Percentiles rank a stretch among this genome's conserved stretches.
These are phyloP conservation scores for Cygnus atratus DNA, from an alignment of 2,113 vertebrate genomes.

Conservation along the genomic window DNA sequence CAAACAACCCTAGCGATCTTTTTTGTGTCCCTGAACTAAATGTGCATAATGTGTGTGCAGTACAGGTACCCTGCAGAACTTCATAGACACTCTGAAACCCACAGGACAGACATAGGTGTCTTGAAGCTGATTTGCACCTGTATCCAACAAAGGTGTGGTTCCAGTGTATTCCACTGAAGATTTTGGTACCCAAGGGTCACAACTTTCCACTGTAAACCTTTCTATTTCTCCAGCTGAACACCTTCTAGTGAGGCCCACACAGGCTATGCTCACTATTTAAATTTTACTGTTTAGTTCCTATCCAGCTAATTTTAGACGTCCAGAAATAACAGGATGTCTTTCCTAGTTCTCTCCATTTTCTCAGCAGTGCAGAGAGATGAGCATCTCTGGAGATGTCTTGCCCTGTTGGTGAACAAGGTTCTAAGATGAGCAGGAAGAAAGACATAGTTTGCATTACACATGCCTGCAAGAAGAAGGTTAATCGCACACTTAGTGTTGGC, in stretches of 20 bases:
- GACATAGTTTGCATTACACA: neutral
- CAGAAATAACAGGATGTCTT: neutral
- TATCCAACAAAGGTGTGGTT: neutral
- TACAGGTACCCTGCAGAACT: neutral
- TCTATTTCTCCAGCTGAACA: neutral
- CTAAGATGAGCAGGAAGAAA: neutral
- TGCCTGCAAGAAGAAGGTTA: neutral
- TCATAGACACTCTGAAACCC: neutral
- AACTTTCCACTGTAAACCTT: neutral
- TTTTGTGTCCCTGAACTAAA: neutral
- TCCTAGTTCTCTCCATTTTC: neutral
- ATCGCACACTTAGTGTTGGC: neutral
- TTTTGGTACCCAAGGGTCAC: neutral
- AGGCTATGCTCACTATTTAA: neutral
- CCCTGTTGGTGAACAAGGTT: neutral
- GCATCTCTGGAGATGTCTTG: neutral
- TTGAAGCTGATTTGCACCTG: neutral
- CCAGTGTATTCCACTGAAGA: neutral
- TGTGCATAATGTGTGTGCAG: rapidly evolving
- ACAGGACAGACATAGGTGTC: neutral
- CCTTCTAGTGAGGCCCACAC: neutral
- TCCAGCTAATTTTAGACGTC: neutral
- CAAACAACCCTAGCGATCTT: neutral
- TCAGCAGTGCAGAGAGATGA: neutral
- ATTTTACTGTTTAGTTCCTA: neutral